Percentiles rank a stretch among this genome's conserved stretches.
These are phyloP conservation scores for Tinea trinotella DNA, from an alignment of 2,888 invertebrate species.

Conservation along the genomic window DNA sequence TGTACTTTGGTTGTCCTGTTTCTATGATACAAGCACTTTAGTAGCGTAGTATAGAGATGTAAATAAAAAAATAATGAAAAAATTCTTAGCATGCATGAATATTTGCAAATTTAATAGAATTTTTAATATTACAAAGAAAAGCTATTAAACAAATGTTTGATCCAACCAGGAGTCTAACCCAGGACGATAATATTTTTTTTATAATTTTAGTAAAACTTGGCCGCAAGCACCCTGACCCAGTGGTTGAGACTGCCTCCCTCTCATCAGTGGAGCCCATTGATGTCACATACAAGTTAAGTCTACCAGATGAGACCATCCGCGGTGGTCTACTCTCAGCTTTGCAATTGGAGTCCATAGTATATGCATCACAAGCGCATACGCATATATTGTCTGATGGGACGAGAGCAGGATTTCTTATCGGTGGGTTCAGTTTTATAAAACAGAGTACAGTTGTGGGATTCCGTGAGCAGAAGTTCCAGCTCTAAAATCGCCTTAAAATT, in stretches of 20 bases:
- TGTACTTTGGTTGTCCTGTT: too few relatives aligned
- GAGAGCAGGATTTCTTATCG: constrained; percentile 95
- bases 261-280: constrained; percentile 96
- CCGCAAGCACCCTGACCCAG: constrained; percentile 97
- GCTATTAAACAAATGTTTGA: constrained; percentile 4
- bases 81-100: too few relatives aligned
- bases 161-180: too few relatives aligned
- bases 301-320: constrained; percentile 88
- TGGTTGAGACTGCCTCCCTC: constrained; percentile 98
- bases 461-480: too few relatives aligned
- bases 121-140: background rate
- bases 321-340: constrained; percentile 92
- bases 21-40: too few relatives aligned
- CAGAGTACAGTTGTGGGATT: too few relatives aligned
- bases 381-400: constrained; percentile 90
- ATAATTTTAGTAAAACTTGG: constrained; percentile 87
- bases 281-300: constrained; percentile 87
- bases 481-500: too few relatives aligned
- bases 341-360: constrained; percentile 97
- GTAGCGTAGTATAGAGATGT: too few relatives aligned
- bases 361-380: constrained; percentile 97
- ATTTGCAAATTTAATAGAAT: constrained; percentile 9
- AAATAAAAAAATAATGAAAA: too few relatives aligned
- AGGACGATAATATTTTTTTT: background rate
- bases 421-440: too few relatives aligned